Conservation (phyloP, 2,888 invertebrate genomes). For the Celastrina argiolus region DNA sequence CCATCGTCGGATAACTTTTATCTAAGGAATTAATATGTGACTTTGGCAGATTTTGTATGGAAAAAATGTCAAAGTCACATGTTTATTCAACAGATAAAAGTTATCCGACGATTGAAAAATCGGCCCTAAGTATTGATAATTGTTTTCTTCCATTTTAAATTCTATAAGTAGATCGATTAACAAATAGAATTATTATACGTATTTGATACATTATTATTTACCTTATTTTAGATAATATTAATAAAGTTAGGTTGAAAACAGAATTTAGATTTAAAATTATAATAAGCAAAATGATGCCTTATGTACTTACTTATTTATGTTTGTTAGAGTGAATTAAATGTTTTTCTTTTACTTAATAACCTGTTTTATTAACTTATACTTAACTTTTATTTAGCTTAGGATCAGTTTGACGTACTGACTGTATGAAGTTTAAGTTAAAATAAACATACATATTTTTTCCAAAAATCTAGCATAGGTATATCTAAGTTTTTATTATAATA, state of each 20-base stretch:
- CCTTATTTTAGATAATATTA: background rate
- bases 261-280: background rate
- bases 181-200: too few relatives aligned
- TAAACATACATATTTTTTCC: too few relatives aligned
- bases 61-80: background rate
- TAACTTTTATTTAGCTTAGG: background rate
- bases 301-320: background rate
- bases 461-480: too few relatives aligned
- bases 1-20: background rate
- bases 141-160: too few relatives aligned
- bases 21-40: background rate
- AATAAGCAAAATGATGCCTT: background rate
- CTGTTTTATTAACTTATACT: background rate
- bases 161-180: too few relatives aligned
- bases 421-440: too few relatives aligned
- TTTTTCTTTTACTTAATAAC: background rate
- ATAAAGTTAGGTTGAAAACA: background rate
- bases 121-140: background rate
- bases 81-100: background rate
- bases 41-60: background rate
- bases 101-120: background rate
- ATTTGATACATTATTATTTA: too few relatives aligned
- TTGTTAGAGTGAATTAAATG: background rate
- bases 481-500: too few relatives aligned
- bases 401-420: too few relatives aligned